Evolutionary conservation across 2,113 vertebrate genomes (phyloP).

Genomic region (Channa argus): DNA sequence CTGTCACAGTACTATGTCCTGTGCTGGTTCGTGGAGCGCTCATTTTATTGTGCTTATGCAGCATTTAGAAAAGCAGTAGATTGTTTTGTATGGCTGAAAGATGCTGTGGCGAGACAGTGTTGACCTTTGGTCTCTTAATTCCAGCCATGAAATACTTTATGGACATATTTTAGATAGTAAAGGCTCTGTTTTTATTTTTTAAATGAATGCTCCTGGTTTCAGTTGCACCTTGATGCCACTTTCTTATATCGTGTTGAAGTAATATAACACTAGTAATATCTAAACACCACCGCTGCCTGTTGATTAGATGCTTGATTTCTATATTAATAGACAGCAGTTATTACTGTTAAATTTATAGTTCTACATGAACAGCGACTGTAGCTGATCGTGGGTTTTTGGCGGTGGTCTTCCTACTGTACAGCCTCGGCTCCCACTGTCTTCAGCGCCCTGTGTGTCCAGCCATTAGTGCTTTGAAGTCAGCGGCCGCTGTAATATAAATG

Average conservation of each 20-base stretch:
- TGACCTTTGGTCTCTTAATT: conserved; percentile 53
- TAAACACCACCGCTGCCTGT: neutral
- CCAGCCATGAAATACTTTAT: conserved; percentile 33
- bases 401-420: conserved; percentile 56
- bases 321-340: conserved; percentile 15
- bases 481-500: conserved; percentile 85
- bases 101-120: conserved; percentile 47
- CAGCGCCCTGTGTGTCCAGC: conserved; percentile 77
- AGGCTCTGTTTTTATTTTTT: neutral
- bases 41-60: conserved; percentile 51
- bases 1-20: conserved; percentile 25
- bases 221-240: neutral
- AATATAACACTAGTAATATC: conserved; percentile 3
- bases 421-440: conserved; percentile 67
- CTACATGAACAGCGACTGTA: conserved; percentile 28
- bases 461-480: conserved; percentile 81
- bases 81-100: conserved; percentile 40
- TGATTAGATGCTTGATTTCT: conserved; percentile 1
- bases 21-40: conserved; percentile 6
- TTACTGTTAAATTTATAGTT: conserved; percentile 25
- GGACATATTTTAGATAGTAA: conserved; percentile 12
- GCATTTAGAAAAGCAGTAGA: conserved; percentile 49
- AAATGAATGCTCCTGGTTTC: no score
- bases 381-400: conserved; percentile 27
- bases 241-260: conserved; percentile 1